phyloP scores from a whole-genome alignment of 2,797 vertebrate genomes.

The Semotilus atromaculatus region DNA sequence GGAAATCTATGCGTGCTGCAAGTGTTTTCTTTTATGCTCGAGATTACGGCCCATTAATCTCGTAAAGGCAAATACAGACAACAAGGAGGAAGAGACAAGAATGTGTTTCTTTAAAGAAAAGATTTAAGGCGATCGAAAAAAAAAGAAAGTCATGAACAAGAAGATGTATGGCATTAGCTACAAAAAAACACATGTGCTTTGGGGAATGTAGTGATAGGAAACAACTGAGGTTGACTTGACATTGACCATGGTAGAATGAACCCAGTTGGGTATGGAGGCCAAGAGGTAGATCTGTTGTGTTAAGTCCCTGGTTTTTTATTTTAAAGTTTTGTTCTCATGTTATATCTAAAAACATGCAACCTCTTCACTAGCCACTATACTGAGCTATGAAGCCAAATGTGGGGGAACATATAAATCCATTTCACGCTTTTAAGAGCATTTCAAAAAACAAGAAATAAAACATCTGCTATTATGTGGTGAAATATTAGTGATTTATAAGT shows the following conservation, averaged over 20 bases:
- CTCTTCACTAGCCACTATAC: neutral
- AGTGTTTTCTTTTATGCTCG: conserved; percentile 60
- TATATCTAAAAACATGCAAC: neutral
- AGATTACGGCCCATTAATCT: conserved; percentile 62
- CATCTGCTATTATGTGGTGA: neutral
- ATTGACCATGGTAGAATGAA: conserved; percentile 4
- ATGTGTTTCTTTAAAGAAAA: conserved; percentile 40
- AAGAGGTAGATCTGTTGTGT: neutral
- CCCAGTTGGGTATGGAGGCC: neutral
- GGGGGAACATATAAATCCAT: neutral
- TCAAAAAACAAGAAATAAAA: neutral
- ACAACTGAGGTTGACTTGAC: conserved; percentile 3
- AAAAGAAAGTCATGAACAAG: neutral
- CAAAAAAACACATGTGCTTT: conserved; percentile 20
- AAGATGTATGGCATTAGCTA: conserved; percentile 3
- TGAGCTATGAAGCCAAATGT: neutral
- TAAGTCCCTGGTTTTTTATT: neutral
- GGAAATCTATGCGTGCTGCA: conserved; percentile 63
- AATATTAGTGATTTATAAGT: neutral
- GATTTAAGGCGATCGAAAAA: neutral
- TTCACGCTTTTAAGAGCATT: neutral
- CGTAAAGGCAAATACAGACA: conserved; percentile 44
- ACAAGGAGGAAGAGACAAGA: conserved; percentile 43
- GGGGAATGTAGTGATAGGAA: conserved; percentile 9
- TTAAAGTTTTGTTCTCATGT: neutral